Conservation (phyloP, 2,113 vertebrate species). For the Etheostoma cragini region DNA sequence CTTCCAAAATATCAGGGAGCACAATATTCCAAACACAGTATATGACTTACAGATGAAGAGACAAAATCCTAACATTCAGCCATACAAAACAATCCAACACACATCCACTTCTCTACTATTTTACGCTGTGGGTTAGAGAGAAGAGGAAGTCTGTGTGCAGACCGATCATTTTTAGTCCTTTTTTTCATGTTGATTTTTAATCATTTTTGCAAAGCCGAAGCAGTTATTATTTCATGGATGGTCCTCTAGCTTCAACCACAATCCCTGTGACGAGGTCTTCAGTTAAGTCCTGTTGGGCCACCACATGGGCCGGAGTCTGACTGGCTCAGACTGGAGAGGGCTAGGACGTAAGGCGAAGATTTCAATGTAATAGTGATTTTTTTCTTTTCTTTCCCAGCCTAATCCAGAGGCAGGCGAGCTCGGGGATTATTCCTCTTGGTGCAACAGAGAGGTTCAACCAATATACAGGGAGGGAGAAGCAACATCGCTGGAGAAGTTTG, state of each 20-base stretch:
- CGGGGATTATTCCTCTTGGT: slow-evolving; percentile 44
- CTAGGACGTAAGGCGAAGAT: slow-evolving; percentile 63
- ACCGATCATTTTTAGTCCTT: slow-evolving; percentile 66
- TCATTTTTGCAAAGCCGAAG: slow-evolving; percentile 83
- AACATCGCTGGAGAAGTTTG: slow-evolving; percentile 29
- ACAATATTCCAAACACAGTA: slow-evolving; percentile 82
- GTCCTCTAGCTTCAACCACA: slow-evolving; percentile 67
- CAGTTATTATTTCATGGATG: slow-evolving; percentile 74
- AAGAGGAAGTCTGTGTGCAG: slow-evolving; percentile 77
- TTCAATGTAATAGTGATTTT: slow-evolving; percentile 48
- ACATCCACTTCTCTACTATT: slow-evolving; percentile 64
- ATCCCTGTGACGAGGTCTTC: slow-evolving; percentile 68
- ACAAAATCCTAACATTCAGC: slow-evolving; percentile 80
- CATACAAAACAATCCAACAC: slow-evolving; percentile 79
- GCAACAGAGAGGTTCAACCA: slow-evolving; percentile 45
- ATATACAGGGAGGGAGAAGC: slow-evolving; percentile 43
- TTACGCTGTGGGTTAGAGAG: slow-evolving; percentile 66
- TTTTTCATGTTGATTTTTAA: slow-evolving; percentile 44
- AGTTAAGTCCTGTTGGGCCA: slow-evolving; percentile 47
- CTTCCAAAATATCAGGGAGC: slow-evolving; percentile 80
- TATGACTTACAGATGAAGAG: slow-evolving; percentile 78
- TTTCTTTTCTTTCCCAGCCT: slow-evolving; percentile 42
- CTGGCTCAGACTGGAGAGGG: slow-evolving; percentile 58
- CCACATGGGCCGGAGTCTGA: slow-evolving; percentile 45
- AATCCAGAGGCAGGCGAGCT: slow-evolving; percentile 59